Base-by-base conservation (phyloP, 2,113 vertebrate genomes). In the Dascyllus trimaculatus region DNA sequence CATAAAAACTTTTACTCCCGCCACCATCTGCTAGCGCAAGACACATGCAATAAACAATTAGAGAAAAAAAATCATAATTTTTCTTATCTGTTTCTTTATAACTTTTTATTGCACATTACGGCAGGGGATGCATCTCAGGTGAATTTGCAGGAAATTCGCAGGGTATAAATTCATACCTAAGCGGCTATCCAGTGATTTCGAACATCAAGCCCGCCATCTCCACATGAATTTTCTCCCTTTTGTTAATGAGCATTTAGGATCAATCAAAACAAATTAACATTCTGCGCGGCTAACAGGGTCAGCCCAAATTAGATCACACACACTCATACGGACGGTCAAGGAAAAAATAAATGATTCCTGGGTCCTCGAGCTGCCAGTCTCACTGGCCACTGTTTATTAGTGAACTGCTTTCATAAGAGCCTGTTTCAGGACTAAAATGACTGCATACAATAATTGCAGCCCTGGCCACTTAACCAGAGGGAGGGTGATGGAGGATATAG, bases 191-290 rank as follows among this genome's bases (percentile, higher is more conserved):
- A 75, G 73, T 70, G 19, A 74, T 75, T 85, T 61, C 25, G 45
- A 82, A 69, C 72, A 87, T 84, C 71, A 61, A 69, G 71, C 43
- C 83, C 52, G 51, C 29, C 43, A 15, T 65, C 56, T 78, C 78
- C n/a, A n/a, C n/a, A n/a, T 43, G 56, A 73, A 78, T 78, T 62
- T 69, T 78, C 75, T 51, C 73, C 71, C 81, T 78, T n/a, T 61
- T 4, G 18, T 78, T 81, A 85, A 88, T 52, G 77, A 82, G 72
- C 83, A 76, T 84, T 87, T 77, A 88, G 84, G 77, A 85, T 80
- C 78, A 90, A 81, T 91, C 89, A 79, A 81, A 87, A 75, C 80
- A 85, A 84, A 89, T 91, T 85, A 90, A 62, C 21, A n/a, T 18
- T 45, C 11, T 25, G 79, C 38, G 1, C 21, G 2, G 56, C 72